These are phyloP conservation scores for Apocheima hispidaria DNA, from an alignment of 2,888 invertebrate genomes.

Conservation along the genomic window DNA sequence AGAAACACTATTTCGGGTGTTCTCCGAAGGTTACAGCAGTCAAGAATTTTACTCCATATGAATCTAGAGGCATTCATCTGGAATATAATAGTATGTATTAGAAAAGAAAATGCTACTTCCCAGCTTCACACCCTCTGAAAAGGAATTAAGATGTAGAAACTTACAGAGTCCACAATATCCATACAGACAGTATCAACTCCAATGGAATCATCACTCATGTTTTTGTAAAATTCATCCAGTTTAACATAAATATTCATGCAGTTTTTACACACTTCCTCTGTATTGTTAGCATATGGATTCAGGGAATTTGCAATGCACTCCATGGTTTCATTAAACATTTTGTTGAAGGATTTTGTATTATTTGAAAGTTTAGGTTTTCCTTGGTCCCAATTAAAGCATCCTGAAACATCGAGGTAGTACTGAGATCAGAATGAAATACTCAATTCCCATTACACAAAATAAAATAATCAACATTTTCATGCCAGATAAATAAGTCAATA, in stretches of 20 bases:
- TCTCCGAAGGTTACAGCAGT: slow-evolving; percentile 85
- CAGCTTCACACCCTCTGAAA: not conserved
- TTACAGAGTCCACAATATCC: slow-evolving; percentile 89
- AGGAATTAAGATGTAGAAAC: slow-evolving; percentile 44
- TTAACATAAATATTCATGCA: slow-evolving; percentile 84
- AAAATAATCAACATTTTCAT: too few relatives aligned
- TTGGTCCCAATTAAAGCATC: slow-evolving; percentile 83
- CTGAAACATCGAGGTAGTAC: too few relatives aligned
- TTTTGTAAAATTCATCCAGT: slow-evolving; percentile 86
- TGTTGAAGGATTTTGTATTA: slow-evolving; percentile 79
- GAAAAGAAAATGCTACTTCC: not conserved
- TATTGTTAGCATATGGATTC: slow-evolving; percentile 58
- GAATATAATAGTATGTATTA: slow-evolving; percentile 43
- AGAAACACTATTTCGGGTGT: slow-evolving; percentile 86
- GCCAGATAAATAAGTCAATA: too few relatives aligned
- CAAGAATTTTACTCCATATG: slow-evolving; percentile 86
- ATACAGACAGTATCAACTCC: slow-evolving; percentile 88
- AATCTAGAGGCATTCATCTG: slow-evolving; percentile 89
- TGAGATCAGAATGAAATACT: too few relatives aligned
- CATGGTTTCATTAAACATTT: slow-evolving; percentile 74
- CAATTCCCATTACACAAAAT: too few relatives aligned
- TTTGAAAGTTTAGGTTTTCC: slow-evolving; percentile 76
- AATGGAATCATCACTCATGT: slow-evolving; percentile 83
- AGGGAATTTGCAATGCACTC: slow-evolving; percentile 71
- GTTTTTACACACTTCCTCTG: slow-evolving; percentile 76